These are phyloP conservation scores for Apostichopus japonicus DNA, from an alignment of 35 echinoderm and acorn worm species.

Conservation along the genomic window DNA sequence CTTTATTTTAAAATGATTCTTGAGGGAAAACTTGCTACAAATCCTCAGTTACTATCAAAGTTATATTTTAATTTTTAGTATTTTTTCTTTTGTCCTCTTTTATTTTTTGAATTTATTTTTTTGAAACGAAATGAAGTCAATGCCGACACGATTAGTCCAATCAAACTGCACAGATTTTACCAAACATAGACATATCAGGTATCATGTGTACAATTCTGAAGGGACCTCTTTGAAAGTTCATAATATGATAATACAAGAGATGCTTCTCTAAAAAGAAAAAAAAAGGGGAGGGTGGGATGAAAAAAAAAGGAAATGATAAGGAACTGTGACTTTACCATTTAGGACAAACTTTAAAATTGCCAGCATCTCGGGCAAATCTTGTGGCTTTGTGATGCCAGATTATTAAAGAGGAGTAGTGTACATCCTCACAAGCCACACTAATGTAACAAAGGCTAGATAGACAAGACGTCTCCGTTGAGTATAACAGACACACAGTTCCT, in stretches of 20 bases:
- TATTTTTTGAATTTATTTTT: too few species aligned
- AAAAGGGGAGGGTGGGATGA: neutral
- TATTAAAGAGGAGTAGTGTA: neutral
- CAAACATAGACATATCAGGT: neutral
- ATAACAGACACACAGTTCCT: conserved; percentile 64
- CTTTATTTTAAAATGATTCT: too few species aligned
- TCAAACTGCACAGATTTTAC: neutral
- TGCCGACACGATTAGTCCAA: neutral
- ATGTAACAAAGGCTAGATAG: neutral
- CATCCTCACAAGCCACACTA: neutral
- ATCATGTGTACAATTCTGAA: neutral
- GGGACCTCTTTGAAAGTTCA: neutral
- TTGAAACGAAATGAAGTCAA: neutral
- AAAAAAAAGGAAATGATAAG: neutral
- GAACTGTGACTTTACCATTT: conserved; percentile 18
- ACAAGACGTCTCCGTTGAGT: neutral
- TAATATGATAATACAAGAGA: neutral
- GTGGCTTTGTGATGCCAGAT: neutral
- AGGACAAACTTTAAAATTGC: neutral
- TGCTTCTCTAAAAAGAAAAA: neutral
- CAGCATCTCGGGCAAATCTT: neutral
- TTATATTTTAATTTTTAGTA: too few species aligned
- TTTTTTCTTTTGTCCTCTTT: too few species aligned
- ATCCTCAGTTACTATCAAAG: too few species aligned
- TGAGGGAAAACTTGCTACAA: too few species aligned